Evolutionary conservation across 1,140 invertebrate genomes (phyloP), one percentile per base, ranked within the genome.

Genomic region (Dreissena polymorpha): DNA sequence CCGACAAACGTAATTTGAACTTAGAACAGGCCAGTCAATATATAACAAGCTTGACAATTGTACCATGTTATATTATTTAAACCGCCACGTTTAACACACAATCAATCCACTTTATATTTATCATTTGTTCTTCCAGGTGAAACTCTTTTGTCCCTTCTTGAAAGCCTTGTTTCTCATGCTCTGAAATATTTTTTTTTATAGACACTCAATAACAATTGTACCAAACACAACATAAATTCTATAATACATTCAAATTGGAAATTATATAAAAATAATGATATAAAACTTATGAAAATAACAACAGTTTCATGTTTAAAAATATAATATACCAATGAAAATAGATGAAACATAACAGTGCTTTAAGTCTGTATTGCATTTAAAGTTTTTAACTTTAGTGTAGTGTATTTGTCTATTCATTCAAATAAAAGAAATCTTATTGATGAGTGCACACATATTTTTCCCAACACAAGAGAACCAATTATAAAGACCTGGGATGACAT

Each of bases 121-220:
- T 70, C 68, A 18, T 53, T 77, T 77, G 3, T 29, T 49, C 25
- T 77, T 77, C 75, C 75, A 77, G 2, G 60, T 25, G 18, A 51
- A 68, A 50, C 75, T 77, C 25, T 68, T 77, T 50, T 77, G 75
- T 12, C 75, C 64, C 29, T 64, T 67, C 64, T 68, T 77, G 18
- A 51, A 50, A 23, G 49, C 63, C 29, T 68, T 65, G 55, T 64
- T 77, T 49, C 75, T 65, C 50, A 21, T 14, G 1, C 64, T 64
- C 75, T 77, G 75, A 25, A 77, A 77, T 53, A 18, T 6, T 10
- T 55, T 3, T 21, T 7, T 73, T 21, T 16, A 51, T n/a, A 23
- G 51, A 70, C 39, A 70, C n/a, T 55, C 0, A 49, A 14, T 23
- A 23, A 73, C 0, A 1, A 16, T 25, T 23, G 39, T 70, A 70